Evolutionary conservation across 2,888 invertebrate species (phyloP), one percentile per base, ranked within the genome.

Genomic region (Palloptera scutellata): DNA sequence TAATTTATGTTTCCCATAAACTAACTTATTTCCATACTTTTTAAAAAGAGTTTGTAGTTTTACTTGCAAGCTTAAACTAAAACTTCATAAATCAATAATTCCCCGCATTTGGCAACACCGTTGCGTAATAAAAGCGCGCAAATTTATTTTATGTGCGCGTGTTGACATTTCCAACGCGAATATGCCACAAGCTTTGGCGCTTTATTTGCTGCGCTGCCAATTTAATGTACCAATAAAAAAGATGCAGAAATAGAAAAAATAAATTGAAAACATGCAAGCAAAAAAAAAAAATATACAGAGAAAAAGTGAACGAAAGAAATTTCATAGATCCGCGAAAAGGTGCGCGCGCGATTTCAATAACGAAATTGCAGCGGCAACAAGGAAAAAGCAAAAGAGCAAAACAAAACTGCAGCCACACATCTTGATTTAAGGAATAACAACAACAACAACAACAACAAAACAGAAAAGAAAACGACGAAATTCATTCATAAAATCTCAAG

Each of bases 401-500:
- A 48, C 51, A 48, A 8, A 48, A 48, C 2, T 48, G 51, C 51
- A 48, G 51, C 8, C 13, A 48, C 51, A 48, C 13, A 48, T n/a
- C 15, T 13, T 8, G 15, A 15, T 48, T n/a, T 15, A 48, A 48
- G n/a, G 2, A 48, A n/a, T n/a, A 48, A n/a, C 2, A 48, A 48
- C 10, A 45, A 11, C 45, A 45, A 45, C 45, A 48, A 48, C 4
- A 48, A 48, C 2, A 48, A 48, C 15, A 48, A 48, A n/a, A 2
- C 13, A 2, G 6, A 48, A 13, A 48, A 48, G 2, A 48, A 48
- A 13, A 48, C 2, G 2, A 48, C 6, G 13, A 48, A 48, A 48
- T 48, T 48, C 51, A 48, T 48, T 48, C 51, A 48, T 48, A 48
- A 48, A 48, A 48, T 48, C 8, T 3, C n/a, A 48, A 48, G 51